Conservation (phyloP, 2,113 vertebrate species). For the Sebastes schlegelii region DNA sequence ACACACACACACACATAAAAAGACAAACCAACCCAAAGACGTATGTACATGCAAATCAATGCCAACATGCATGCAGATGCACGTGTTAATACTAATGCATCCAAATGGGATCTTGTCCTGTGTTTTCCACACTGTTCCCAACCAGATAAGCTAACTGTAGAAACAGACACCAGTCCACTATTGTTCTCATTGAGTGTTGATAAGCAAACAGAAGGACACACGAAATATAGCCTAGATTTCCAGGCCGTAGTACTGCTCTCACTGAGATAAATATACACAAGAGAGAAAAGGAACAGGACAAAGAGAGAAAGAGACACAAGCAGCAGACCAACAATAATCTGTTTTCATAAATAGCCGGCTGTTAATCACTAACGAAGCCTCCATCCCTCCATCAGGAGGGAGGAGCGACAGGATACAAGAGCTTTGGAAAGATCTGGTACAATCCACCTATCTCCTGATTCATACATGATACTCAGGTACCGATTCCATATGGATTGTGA, state of each 20-base stretch:
- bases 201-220: conserved; percentile 21
- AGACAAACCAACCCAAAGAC: background rate
- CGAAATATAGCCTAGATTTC: conserved; percentile 29
- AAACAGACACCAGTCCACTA: conserved; percentile 5
- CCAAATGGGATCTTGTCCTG: conserved; percentile 6
- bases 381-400: conserved; percentile 20
- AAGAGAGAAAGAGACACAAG: conserved; percentile 1
- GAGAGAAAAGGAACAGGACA: conserved; percentile 2
- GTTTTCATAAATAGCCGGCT: conserved; percentile 7
- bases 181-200: conserved; percentile 35
- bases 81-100: background rate
- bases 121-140: conserved; percentile 33
- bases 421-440: background rate
- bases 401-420: conserved; percentile 1
- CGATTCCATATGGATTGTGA: no score
- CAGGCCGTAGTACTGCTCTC: conserved; percentile 11
- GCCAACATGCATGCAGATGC: background rate
- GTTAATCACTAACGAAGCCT: conserved; percentile 35
- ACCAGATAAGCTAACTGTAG: conserved; percentile 24
- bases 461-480: no score
- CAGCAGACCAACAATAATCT: background rate
- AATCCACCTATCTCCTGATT: no score
- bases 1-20: background rate
- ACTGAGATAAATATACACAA: conserved; percentile 32
- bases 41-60: background rate